Conservation (phyloP, 2,888 invertebrate genomes). For the Octonoba sinensis region DNA sequence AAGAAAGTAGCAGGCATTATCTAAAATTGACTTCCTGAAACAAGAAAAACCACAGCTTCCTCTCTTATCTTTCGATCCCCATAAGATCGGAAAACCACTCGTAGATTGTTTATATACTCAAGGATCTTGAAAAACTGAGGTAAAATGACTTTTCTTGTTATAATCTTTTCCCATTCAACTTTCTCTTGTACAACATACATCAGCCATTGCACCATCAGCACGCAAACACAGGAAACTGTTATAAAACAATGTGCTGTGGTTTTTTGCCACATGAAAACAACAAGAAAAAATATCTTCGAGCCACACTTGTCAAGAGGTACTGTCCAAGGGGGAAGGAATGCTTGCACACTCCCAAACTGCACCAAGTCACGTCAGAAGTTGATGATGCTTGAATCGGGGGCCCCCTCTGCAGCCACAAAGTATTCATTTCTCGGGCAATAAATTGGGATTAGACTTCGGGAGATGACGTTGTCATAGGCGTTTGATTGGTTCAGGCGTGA, state of each 20-base stretch:
- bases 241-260: conserved; percentile 28
- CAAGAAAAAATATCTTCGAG: conserved; percentile 2
- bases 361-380: conserved; percentile 6
- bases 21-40: too few relatives aligned
- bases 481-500: too few relatives aligned
- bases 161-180: neutral
- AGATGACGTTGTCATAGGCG: neutral
- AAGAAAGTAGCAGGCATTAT: too few relatives aligned
- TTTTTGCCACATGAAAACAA: too few relatives aligned
- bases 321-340: neutral
- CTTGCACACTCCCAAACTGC: neutral
- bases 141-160: too few relatives aligned
- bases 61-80: too few relatives aligned
- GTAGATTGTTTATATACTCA: too few relatives aligned
- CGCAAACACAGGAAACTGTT: conserved; percentile 35
- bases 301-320: neutral
- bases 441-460: conserved; percentile 18
- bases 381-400: neutral
- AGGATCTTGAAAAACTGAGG: too few relatives aligned
- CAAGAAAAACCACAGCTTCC: too few relatives aligned
- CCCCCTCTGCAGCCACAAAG: conserved; percentile 6
- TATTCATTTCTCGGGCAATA: conserved; percentile 14
- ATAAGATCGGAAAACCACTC: too few relatives aligned
- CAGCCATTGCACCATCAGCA: neutral
- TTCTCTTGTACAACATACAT: conserved; percentile 18